Evolutionary conservation across 2,113 vertebrate genomes (phyloP).

Genomic region (Phylloscopus trochiloides): DNA sequence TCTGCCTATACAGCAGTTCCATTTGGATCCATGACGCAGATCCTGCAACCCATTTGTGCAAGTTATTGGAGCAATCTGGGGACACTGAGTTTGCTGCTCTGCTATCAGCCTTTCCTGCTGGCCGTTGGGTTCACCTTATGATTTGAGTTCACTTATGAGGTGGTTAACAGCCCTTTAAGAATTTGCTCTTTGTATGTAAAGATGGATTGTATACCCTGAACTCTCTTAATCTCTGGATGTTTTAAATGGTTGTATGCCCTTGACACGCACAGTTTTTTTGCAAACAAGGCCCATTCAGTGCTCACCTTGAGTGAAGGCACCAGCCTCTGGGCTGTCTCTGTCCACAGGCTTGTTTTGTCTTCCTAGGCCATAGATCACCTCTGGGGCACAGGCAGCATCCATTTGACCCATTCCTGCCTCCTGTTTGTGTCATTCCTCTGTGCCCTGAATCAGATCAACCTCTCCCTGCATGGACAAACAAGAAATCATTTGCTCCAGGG

Average conservation of each 20-base stretch:
- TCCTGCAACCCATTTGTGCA: neutral
- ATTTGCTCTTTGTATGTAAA: constrained; percentile 21
- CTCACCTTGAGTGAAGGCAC: neutral
- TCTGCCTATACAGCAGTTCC: neutral
- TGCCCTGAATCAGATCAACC: neutral
- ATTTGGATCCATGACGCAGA: neutral
- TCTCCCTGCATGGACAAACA: neutral
- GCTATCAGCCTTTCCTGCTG: constrained; percentile 20
- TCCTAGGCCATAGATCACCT: neutral
- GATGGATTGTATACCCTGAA: neutral
- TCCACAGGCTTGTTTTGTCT: neutral
- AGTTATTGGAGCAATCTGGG: neutral
- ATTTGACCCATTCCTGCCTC: neutral
- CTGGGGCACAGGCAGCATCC: neutral
- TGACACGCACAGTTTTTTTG: neutral
- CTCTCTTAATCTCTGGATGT: neutral
- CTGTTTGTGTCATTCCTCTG: neutral
- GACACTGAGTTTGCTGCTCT: neutral
- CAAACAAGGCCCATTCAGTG: neutral
- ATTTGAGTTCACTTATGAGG: neutral
- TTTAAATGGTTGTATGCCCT: neutral
- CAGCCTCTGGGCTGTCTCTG: neutral
- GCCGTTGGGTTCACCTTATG: neutral
- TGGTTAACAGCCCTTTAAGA: neutral
- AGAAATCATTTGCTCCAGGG: neutral